Evolutionary conservation across 2,797 vertebrate species (phyloP), one percentile per base, ranked within the genome.

Genomic region (Neopelma chrysocephalum): DNA sequence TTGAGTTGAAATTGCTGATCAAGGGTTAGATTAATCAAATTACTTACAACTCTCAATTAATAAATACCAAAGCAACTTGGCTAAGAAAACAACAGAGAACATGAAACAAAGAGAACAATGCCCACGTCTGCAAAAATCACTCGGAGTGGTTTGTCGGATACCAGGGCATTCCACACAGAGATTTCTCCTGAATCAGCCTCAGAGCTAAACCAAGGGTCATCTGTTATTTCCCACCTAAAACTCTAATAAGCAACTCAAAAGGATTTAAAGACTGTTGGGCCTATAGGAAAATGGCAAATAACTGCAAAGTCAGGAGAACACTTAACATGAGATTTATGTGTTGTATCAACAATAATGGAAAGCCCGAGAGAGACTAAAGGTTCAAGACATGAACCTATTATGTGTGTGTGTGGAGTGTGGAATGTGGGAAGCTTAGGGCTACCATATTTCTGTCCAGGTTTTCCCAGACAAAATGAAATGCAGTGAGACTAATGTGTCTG

Each of bases 401-500:
- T 1, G n/a, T 94, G 80, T 94, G 93, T 90, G 64, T 70, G 73
- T 86, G 71, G 54, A 90, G 83, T 60, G 32, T 96, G 95, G 94
- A 94, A 97, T 95, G 96, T 84, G 87, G 90, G 81, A 95, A 96
- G 94, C 83, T 96, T 97, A 90, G 94, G 81, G 78, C 96, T 97
- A 96, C 95, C 89, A 96, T 94, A 96, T 96, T 96, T 97, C 96
- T 95, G 92, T 94, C 92, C 96, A 96, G 86, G 81, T 80, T 96
- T 95, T 96, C 94, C 95, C 95, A 95, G 95, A 96, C 90, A 3
- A 95, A 96, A 90, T 96, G 90, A 96, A 96, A 96, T 93, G 89
- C 95, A 89, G 94, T 96, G 94, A 96, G 92, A 96, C 94, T 96
- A 97, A 97, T 94, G 89, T 92, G 92, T 96, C 95, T 96, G 95